phyloP scores from a whole-genome alignment of 2,113 vertebrate genomes.

The Tringa solitaria region DNA sequence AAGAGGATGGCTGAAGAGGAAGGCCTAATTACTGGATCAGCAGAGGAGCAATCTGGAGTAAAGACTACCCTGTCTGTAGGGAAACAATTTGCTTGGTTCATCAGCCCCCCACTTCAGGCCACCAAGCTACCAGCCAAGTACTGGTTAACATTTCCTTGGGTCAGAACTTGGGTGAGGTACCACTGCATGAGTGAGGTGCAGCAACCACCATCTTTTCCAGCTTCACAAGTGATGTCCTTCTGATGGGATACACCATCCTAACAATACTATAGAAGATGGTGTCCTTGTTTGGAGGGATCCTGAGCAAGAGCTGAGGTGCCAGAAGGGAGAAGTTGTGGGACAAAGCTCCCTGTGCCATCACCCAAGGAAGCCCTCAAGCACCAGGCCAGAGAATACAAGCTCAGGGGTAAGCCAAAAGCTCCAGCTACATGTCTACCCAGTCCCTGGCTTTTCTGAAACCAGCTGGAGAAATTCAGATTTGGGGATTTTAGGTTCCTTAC shows the following conservation, averaged over 20 bases:
- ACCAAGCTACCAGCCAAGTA: not conserved
- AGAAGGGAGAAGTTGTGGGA: not conserved
- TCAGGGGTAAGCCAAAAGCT: not conserved
- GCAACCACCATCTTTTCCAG: not conserved
- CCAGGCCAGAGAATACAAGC: not conserved
- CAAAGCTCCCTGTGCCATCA: not conserved
- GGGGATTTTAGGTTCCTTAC: not conserved
- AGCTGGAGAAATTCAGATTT: not conserved
- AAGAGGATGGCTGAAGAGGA: not conserved
- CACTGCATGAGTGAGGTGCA: not conserved
- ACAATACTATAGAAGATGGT: not conserved
- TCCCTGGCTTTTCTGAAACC: not conserved
- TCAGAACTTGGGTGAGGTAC: not conserved
- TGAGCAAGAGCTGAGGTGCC: not conserved
- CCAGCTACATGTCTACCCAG: not conserved
- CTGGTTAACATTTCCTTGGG: not conserved
- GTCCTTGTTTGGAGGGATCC: not conserved
- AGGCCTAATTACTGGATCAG: not conserved
- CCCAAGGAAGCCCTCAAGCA: not conserved
- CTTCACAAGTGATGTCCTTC: rapidly evolving
- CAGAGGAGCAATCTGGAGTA: not conserved
- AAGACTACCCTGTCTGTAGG: not conserved
- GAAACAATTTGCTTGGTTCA: not conserved
- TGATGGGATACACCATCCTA: not conserved
- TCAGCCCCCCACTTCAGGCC: not conserved